phyloP scores from a whole-genome alignment of 2,888 invertebrate genomes.

The Dynastes hyllus region DNA sequence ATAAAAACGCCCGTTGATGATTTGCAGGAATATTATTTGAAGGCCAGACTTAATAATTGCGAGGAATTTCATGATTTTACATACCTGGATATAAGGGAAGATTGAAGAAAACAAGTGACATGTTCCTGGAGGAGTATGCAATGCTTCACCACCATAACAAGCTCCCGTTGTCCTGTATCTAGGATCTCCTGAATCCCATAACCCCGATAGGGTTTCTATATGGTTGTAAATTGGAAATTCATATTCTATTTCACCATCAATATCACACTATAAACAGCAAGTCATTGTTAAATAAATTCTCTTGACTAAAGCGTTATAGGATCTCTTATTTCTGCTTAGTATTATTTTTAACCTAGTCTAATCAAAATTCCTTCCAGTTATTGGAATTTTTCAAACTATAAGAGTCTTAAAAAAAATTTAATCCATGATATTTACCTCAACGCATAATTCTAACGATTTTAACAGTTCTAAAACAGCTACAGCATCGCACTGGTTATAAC shows the following conservation, averaged over 20 bases:
- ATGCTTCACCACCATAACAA: slow-evolving; percentile 79
- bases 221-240: slow-evolving; percentile 84
- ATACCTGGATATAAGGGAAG: slow-evolving; percentile 80
- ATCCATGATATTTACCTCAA: slow-evolving; percentile 70
- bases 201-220: slow-evolving; percentile 78
- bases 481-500: slow-evolving; percentile 82
- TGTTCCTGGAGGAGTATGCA: slow-evolving; percentile 74
- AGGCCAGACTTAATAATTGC: too few relatives aligned
- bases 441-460: slow-evolving; percentile 81
- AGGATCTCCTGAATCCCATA: slow-evolving; percentile 78
- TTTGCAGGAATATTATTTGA: not conserved
- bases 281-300: not conserved
- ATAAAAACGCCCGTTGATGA: not conserved
- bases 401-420: not conserved
- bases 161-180: slow-evolving; percentile 70
- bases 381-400: too few relatives aligned
- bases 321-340: too few relatives aligned
- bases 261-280: slow-evolving; percentile 74
- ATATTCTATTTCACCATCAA: slow-evolving; percentile 82
- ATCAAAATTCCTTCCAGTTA: too few relatives aligned
- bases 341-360: too few relatives aligned
- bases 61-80: not conserved
- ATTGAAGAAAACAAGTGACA: slow-evolving; percentile 78
- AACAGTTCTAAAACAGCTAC: slow-evolving; percentile 79
- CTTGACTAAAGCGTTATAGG: too few relatives aligned